Evolutionary conservation across 2,888 invertebrate genomes (phyloP).

Genomic region (Drosophila paracracens): DNA sequence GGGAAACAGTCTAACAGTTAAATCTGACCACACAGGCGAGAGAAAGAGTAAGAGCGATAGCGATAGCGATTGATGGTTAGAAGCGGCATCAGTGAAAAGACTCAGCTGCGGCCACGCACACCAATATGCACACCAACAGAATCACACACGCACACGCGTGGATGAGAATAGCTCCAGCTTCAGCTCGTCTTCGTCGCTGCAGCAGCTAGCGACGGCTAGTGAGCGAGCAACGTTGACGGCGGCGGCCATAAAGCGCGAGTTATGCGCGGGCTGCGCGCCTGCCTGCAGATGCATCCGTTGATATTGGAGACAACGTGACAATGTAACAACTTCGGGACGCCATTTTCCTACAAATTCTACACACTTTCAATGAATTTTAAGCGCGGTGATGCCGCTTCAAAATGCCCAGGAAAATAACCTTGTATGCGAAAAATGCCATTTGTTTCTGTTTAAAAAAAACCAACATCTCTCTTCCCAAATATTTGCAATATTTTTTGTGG

Average conservation of each 20-base stretch:
- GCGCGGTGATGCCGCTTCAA: slow-evolving; percentile 39
- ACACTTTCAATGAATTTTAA: slow-evolving; percentile 10
- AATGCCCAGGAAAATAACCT: slow-evolving; percentile 26
- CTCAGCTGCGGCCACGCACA: slow-evolving; percentile 15
- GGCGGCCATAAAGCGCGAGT: slow-evolving; percentile 21
- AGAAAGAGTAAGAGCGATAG: slow-evolving; percentile 7
- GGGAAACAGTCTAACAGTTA: slow-evolving; percentile 31
- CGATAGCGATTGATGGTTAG: slow-evolving; percentile 5
- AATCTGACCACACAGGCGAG: slow-evolving; percentile 31
- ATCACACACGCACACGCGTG: slow-evolving; percentile 4
- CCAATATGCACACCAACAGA: slow-evolving; percentile 9
- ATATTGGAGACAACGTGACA: slow-evolving; percentile 6
- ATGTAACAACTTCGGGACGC: slow-evolving; percentile 17
- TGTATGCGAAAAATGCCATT: slow-evolving; percentile 53
- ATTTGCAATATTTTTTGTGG: slow-evolving; percentile 14
- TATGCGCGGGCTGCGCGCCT: slow-evolving; percentile 15
- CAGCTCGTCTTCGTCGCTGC: slow-evolving; percentile 8
- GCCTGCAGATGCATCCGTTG: slow-evolving; percentile 10
- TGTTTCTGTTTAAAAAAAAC: slow-evolving; percentile 40
- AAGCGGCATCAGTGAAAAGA: slow-evolving; percentile 34
- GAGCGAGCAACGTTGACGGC: not conserved
- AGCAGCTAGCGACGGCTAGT: slow-evolving; percentile 11
- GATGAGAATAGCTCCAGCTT: not conserved
- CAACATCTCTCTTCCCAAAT: slow-evolving; percentile 5
- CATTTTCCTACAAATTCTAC: slow-evolving; percentile 6